Conservation (phyloP, 1,140 invertebrate genomes). For the Carposina sasakii region DNA sequence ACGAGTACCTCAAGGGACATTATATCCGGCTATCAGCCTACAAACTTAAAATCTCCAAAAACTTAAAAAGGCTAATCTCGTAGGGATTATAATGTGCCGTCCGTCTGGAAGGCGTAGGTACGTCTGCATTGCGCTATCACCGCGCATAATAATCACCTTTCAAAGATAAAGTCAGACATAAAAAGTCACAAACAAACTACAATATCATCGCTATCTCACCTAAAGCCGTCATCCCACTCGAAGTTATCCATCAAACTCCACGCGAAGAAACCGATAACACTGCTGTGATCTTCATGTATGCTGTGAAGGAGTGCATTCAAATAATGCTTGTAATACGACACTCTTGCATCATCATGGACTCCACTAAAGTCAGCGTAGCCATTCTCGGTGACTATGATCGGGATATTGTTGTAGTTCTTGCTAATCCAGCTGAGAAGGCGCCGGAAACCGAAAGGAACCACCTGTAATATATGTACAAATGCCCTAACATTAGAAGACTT, state of each 20-base stretch:
- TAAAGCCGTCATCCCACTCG: constrained; percentile 79
- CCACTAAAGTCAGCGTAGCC: constrained; percentile 74
- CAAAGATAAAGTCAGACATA: no score
- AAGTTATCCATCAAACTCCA: constrained; percentile 87
- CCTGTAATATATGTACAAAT: constrained; percentile 38
- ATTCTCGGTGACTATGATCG: constrained; percentile 84
- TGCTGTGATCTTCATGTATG: constrained; percentile 75
- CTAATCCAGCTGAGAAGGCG: constrained; percentile 78
- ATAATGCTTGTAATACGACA: constrained; percentile 76
- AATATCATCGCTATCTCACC: no score
- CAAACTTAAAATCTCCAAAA: no score
- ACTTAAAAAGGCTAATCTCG: no score
- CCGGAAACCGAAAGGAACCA: constrained; percentile 62
- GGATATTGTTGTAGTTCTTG: constrained; percentile 77
- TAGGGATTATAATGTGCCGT: no score
- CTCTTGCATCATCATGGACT: constrained; percentile 62
- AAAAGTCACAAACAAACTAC: no score
- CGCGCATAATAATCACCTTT: no score
- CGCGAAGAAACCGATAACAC: constrained; percentile 79
- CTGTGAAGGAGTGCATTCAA: constrained; percentile 68
- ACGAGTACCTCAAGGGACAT: no score
- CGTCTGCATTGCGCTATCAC: no score
- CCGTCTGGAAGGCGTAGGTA: no score
- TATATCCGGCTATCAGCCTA: no score
- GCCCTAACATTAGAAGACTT: no score